Evolutionary conservation across 2,113 vertebrate species (phyloP).

Genomic region (Todiramphus chloris): DNA sequence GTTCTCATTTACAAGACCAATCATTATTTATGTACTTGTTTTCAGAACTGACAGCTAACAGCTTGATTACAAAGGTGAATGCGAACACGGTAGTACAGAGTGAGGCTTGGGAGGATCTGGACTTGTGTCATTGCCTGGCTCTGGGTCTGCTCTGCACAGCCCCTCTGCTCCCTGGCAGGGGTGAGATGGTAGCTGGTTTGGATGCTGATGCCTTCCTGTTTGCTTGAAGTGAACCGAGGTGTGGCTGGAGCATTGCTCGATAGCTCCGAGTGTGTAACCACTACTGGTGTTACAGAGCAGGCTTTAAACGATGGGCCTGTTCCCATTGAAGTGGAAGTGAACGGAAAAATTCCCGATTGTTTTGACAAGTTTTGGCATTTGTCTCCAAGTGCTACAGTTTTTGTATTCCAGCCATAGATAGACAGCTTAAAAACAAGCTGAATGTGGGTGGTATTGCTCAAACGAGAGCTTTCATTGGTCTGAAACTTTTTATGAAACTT

Average conservation of each 20-base stretch:
- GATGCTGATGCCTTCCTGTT: background rate
- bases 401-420: background rate
- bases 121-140: background rate
- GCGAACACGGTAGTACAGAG: background rate
- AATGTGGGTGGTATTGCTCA: background rate
- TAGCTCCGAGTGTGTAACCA: background rate
- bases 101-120: background rate
- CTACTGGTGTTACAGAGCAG: background rate
- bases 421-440: background rate
- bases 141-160: accelerated
- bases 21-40: background rate
- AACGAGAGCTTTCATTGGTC: background rate
- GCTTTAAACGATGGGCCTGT: background rate
- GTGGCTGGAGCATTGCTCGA: background rate
- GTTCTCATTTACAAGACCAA: background rate
- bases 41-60: background rate
- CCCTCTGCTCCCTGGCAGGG: background rate
- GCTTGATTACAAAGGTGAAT: constrained; percentile 15
- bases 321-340: background rate
- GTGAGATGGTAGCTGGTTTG: background rate
- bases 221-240: background rate
- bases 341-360: background rate
- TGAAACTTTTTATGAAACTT: background rate
- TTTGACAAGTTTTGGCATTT: background rate
- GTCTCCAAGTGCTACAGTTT: background rate